Evolutionary conservation across 2,888 invertebrate genomes (phyloP).

Genomic region (Kuschelorhynchus macadamiae): DNA sequence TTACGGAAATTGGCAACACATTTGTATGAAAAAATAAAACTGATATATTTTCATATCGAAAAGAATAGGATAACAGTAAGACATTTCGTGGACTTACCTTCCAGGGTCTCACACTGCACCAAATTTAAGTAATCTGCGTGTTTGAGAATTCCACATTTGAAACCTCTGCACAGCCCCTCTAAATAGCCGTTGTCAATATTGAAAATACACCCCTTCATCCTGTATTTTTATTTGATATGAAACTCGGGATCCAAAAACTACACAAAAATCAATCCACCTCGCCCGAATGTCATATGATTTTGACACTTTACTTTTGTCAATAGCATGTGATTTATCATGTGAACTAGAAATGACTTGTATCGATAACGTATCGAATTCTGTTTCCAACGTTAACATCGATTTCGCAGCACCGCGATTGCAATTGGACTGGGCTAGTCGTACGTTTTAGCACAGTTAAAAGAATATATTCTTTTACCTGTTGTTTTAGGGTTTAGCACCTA

Average conservation of each 20-base stretch:
- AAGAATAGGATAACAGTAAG: no score
- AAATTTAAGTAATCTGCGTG: slow-evolving; percentile 98
- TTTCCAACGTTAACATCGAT: no score
- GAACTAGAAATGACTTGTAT: neutral
- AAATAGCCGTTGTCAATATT: slow-evolving; percentile 98
- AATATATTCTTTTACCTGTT: no score
- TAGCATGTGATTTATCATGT: slow-evolving; percentile 28
- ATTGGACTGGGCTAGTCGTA: no score
- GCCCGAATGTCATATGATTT: slow-evolving; percentile 50
- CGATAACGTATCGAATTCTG: no score
- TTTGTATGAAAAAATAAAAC: no score
- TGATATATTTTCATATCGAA: no score
- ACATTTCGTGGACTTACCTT: slow-evolving; percentile 89
- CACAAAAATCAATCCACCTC: slow-evolving; percentile 35
- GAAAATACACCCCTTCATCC: slow-evolving; percentile 92
- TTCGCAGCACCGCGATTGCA: no score
- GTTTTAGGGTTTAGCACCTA: no score
- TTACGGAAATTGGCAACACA: no score
- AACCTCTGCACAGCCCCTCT: slow-evolving; percentile 98
- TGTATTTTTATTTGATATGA: slow-evolving; percentile 24
- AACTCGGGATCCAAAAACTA: slow-evolving; percentile 8
- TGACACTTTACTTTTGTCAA: slow-evolving; percentile 9
- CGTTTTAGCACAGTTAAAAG: no score
- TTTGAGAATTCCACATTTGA: slow-evolving; percentile 97
- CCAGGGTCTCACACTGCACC: slow-evolving; percentile 99